phyloP scores from a whole-genome alignment of 2,797 vertebrate genomes.

The Characodon lateralis region DNA sequence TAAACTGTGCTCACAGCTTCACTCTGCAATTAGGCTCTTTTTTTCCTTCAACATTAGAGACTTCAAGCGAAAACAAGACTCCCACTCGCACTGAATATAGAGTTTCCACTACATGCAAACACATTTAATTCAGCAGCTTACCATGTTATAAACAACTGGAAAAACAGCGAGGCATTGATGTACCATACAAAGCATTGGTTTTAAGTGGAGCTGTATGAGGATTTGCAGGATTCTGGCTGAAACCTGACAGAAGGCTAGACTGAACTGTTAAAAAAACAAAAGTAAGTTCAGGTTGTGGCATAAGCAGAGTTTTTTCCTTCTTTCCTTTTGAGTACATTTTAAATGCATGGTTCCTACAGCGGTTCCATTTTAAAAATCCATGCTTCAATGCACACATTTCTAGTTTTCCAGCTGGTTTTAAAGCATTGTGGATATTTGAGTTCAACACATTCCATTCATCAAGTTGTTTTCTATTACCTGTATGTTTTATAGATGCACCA shows the following conservation, averaged over 20 bases:
- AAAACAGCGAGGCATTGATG: conserved; percentile 2
- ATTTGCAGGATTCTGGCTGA: background rate
- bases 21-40: conserved; percentile 61
- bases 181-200: conserved; percentile 21
- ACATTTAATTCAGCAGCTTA: conserved; percentile 18
- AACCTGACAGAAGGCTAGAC: background rate
- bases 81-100: conserved; percentile 19
- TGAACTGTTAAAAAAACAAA: background rate
- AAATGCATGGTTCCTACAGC: background rate
- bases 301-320: background rate
- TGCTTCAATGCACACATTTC: background rate
- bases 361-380: background rate
- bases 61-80: conserved; percentile 39
- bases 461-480: background rate
- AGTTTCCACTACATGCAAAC: conserved; percentile 28
- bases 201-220: conserved; percentile 31
- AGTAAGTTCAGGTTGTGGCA: background rate
- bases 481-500: background rate
- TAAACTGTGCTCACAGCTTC: conserved; percentile 79
- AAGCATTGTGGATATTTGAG: too few relatives aligned
- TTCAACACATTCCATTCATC: background rate
- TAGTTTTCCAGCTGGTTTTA: background rate
- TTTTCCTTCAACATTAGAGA: conserved; percentile 49
- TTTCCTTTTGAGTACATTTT: background rate
- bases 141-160: conserved; percentile 12